Evolutionary conservation across 2,797 vertebrate species (phyloP), one percentile per base, ranked within the genome.

Genomic region (Paedocypris micromegethes): DNA sequence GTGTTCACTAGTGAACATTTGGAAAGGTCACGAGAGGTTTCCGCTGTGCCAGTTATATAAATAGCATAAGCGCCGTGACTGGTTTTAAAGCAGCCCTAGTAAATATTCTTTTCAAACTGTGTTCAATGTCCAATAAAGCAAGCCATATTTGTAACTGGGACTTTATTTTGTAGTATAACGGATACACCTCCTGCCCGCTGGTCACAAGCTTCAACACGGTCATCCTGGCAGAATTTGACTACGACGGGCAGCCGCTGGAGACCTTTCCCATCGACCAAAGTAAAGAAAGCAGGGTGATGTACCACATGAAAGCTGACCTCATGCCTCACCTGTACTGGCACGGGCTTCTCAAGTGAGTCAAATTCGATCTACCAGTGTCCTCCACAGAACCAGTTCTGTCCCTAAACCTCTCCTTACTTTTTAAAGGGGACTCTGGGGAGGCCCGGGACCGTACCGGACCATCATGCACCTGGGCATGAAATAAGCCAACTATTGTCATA

Each of bases 281-380:
- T 70, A 98, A 94, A 82, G 94, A 99, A 75, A 89, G 95, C 52
- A 53, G 85, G 64, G 72, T 84, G 53, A 98, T 98, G 96, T 99
- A 92, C 78, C 54, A 92, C 73, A 93, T 99, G 96, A 99, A 98
- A 82, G 96, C 92, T 0, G 87, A 96, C 62, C 0, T 98, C 73
- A 98, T 99, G 95, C 97, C 96, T 52, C 82, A 91, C 64, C 88
- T 99, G 49, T 99, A 99, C 2, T 99, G 97, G 97, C 86, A 97
- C 0, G 85, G 88, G 1, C 86, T 99, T 62, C 92, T 99, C 1
- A 92, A 80, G 97, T 98, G 82, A 87, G 91, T 86, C 4, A 6
- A 52, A 61, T 45, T 37, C 6, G 3, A 9, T 43, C 38, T 61
- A 6, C 37, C 48, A 41, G 23, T 47, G 40, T 50, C 64, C 49